Conservation (phyloP, 2,888 invertebrate genomes). For the Sussaba pulchella region DNA sequence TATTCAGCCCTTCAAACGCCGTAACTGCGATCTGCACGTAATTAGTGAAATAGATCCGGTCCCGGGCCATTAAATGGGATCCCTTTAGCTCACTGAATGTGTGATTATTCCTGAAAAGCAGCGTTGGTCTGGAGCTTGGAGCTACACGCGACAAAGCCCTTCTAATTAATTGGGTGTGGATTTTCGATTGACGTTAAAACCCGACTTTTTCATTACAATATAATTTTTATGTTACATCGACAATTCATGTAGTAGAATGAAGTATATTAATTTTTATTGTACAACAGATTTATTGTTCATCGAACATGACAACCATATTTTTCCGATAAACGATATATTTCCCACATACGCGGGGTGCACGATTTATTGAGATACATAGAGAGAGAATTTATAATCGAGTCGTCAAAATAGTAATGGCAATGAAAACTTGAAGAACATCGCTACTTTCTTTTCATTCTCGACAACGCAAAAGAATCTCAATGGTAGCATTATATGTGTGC, state of each 20-base stretch:
- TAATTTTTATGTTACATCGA: too few relatives aligned
- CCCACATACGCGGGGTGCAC: background rate
- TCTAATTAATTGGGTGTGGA: too few relatives aligned
- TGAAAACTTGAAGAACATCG: slow-evolving; percentile 78
- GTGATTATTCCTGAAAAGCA: background rate
- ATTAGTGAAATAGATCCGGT: slow-evolving; percentile 3
- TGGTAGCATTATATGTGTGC: background rate
- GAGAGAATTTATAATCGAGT: slow-evolving; percentile 79
- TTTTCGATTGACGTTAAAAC: too few relatives aligned
- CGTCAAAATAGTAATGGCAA: slow-evolving; percentile 78
- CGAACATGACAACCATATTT: slow-evolving; percentile 40
- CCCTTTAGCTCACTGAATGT: background rate
- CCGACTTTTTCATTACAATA: too few relatives aligned
- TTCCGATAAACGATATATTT: slow-evolving; percentile 18
- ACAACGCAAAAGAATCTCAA: slow-evolving; percentile 34
- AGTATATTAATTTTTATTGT: background rate
- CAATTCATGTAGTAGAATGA: too few relatives aligned
- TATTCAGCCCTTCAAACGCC: background rate
- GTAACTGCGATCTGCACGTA: background rate
- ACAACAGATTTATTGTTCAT: slow-evolving; percentile 32
- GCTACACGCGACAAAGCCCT: background rate
- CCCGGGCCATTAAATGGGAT: background rate
- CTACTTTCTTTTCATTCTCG: slow-evolving; percentile 69
- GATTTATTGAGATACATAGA: too few relatives aligned
- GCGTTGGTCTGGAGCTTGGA: background rate